These are phyloP conservation scores for Crepidodera aurea DNA, from an alignment of 2,888 invertebrate genomes.

Conservation along the genomic window DNA sequence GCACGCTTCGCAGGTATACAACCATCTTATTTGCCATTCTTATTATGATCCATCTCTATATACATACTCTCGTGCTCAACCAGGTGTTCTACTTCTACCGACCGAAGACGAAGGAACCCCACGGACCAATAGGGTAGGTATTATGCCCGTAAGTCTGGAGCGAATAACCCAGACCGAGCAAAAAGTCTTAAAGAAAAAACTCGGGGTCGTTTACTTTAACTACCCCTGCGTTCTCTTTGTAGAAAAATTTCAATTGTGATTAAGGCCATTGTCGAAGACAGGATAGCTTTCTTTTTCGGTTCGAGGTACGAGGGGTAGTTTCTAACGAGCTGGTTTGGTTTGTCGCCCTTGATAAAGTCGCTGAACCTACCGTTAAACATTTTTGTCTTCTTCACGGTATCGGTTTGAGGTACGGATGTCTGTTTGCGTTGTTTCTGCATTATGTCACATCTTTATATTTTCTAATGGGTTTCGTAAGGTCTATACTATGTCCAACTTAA, in stretches of 20 bases:
- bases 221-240: conserved; percentile 44
- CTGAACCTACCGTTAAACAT: conserved; percentile 33
- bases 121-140: conserved; percentile 4
- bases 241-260: conserved; percentile 45
- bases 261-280: conserved; percentile 42
- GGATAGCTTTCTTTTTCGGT: conserved; percentile 46
- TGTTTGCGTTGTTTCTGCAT: too few species aligned
- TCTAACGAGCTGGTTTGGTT: conserved; percentile 41
- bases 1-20: neutral
- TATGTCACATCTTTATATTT: too few species aligned
- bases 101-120: conserved; percentile 36
- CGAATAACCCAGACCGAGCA: conserved; percentile 41
- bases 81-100: conserved; percentile 37
- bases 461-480: too few species aligned
- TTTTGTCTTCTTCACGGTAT: conserved; percentile 31
- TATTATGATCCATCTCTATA: neutral
- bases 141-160: conserved; percentile 23
- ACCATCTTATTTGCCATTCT: neutral
- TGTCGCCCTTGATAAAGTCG: conserved; percentile 38
- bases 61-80: conserved; percentile 42
- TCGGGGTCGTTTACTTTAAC: conserved; percentile 39
- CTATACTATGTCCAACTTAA: too few species aligned
- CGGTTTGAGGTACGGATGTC: too few species aligned
- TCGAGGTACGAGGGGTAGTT: conserved; percentile 35
- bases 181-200: conserved; percentile 44